A percentile compares a stretch with the other conserved stretches of the same genome.
Evolutionary conservation across 1,140 invertebrate genomes (phyloP).

Genomic region (Drosophila seguyi): DNA sequence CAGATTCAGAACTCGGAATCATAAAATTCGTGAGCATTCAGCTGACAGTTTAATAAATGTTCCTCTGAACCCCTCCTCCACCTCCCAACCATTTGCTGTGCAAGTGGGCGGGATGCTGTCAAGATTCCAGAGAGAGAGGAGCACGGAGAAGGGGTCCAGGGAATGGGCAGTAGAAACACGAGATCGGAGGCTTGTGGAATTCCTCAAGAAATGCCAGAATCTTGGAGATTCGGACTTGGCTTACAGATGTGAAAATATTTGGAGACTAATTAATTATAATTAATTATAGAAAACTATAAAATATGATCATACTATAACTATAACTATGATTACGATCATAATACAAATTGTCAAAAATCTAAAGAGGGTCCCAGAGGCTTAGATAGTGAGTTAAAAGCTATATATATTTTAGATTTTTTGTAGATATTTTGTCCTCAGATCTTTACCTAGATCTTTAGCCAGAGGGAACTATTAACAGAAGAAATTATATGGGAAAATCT

Average conservation of each 20-base stretch:
- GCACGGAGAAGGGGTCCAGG: background rate
- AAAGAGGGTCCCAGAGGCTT: background rate
- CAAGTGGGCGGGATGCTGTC: conserved; percentile 31
- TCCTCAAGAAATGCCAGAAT: conserved; percentile 8
- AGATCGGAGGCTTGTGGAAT: conserved; percentile 37
- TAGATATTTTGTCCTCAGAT: too few species aligned
- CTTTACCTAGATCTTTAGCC: too few species aligned
- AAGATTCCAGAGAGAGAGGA: conserved; percentile 10
- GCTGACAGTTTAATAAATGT: conserved; percentile 81
- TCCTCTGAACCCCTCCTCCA: background rate
- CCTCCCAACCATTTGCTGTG: conserved; percentile 13
- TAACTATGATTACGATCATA: too few species aligned
- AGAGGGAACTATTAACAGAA: too few species aligned
- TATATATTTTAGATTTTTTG: too few species aligned
- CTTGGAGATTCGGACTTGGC: background rate
- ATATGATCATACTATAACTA: too few species aligned
- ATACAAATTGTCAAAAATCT: background rate
- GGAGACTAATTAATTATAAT: too few species aligned
- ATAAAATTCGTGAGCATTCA: conserved; percentile 72
- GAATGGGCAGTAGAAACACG: background rate
- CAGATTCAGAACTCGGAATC: conserved; percentile 55
- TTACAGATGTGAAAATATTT: background rate
- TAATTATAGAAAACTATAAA: too few species aligned
- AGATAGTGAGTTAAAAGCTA: too few species aligned
- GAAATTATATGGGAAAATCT: background rate